Base-by-base conservation (phyloP, 2,113 vertebrate species). In the Siniperca knerii region DNA sequence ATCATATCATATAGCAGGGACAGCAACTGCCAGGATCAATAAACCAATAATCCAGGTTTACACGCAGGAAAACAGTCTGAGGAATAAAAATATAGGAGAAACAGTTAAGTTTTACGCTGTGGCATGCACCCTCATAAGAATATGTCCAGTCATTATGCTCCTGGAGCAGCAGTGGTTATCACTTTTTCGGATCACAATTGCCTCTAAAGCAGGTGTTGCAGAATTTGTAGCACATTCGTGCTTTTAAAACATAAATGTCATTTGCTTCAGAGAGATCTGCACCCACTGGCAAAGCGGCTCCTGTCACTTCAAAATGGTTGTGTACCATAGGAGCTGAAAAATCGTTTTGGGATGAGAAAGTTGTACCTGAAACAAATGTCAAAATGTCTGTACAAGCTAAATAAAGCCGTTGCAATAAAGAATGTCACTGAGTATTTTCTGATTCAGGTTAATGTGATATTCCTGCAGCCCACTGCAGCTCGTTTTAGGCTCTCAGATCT, bases 141-240 rank as follows among this genome's bases (percentile, higher is more conserved):
- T 55, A 71, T 66, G 42, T 21, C 10, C 40, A 77, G 6, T 81
- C 55, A 75, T 75, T 77, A 69, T 79, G 44, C 40, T 67, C 20
- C 5, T 44, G 35, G 72, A 76, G 29, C 9, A 81, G 57, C 54
- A 35, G 40, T 25, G 54, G 44, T 79, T 70, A 77, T 58, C 35
- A 13, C 35, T 58, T 42, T 79, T 79, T 68, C 23, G 48, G 18
- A 65, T 85, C 79, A 79, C 77, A 75, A 33, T 40, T 46, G 48
- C 20, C 8, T 76, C 37, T 61, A 66, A 78, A 86, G 58, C 84
- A 88, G 75, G 62, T 87, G 82, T 84, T 83, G 54, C 76, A 46
- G 5, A 25, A 25, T 54, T 15, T 62, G 61, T 29, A 18, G 29
- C 12, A 37, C 54, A 23, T 61, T 80, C 23, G 44, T 52, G 18